Conservation (phyloP, 1,140 invertebrate genomes). For the Eufriesea mexicana region DNA sequence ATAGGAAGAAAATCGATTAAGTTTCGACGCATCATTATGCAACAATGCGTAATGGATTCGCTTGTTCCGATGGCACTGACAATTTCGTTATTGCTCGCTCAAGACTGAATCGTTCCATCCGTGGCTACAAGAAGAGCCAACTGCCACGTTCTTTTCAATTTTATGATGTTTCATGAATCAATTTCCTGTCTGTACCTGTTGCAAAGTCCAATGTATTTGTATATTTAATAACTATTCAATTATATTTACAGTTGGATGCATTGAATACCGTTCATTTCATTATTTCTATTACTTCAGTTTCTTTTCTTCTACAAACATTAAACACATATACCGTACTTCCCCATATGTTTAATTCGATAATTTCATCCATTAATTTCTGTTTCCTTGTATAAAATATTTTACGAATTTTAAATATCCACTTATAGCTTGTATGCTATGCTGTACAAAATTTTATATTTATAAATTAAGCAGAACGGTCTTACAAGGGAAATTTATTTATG, state of each 20-base stretch:
- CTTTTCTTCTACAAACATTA: too few species aligned
- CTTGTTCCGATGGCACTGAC: not conserved
- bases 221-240: not conserved
- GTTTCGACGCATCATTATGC: slow-evolving; percentile 20
- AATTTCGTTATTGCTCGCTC: slow-evolving; percentile 37
- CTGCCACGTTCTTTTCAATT: slow-evolving; percentile 20
- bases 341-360: not conserved
- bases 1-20: slow-evolving; percentile 12
- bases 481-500: slow-evolving; percentile 50
- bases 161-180: slow-evolving; percentile 2
- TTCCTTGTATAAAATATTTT: not conserved
- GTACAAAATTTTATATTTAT: not conserved
- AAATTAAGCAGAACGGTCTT: slow-evolving; percentile 4
- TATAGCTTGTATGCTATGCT: not conserved
- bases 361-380: not conserved
- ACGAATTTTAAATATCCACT: not conserved
- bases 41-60: not conserved
- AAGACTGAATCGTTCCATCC: slow-evolving; percentile 47
- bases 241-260: not conserved
- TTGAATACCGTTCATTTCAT: not conserved
- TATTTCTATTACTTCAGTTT: not conserved
- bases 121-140: slow-evolving; percentile 12
- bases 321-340: not conserved
- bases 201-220: not conserved
- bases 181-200: slow-evolving; percentile 22